Conservation (phyloP, 2,797 vertebrate genomes). For the Xenentodon cancila region DNA sequence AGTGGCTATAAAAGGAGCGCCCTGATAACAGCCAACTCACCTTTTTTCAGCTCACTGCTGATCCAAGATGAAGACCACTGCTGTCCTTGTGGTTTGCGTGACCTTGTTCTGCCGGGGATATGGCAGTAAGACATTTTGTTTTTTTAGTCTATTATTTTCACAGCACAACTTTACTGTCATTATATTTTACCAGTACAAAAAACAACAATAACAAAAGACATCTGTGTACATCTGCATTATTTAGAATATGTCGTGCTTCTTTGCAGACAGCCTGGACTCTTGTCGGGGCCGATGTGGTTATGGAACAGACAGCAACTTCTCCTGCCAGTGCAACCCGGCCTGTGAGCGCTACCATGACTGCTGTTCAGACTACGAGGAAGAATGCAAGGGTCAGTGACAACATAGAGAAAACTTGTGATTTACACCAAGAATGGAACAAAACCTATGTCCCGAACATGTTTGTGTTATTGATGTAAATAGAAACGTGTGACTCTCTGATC, state of each 20-base stretch:
- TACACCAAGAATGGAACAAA: not conserved
- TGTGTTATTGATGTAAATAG: not conserved
- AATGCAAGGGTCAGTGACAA: conserved; percentile 61
- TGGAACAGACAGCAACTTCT: conserved; percentile 56
- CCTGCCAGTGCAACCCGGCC: conserved; percentile 74
- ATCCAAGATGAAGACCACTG: conserved; percentile 68
- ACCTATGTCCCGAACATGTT: not conserved
- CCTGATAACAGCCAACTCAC: conserved; percentile 2
- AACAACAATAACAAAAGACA: not conserved
- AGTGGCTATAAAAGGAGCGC: conserved; percentile 64
- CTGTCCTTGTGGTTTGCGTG: conserved; percentile 59
- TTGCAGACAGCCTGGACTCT: conserved; percentile 66
- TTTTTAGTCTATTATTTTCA: not conserved
- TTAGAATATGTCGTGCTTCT: conserved; percentile 9
- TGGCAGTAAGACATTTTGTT: conserved; percentile 70
- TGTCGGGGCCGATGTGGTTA: conserved; percentile 69
- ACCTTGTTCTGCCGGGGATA: conserved; percentile 67
- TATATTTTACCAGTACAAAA: too few species aligned
- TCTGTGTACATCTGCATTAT: not conserved
- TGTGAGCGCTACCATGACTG: conserved; percentile 73
- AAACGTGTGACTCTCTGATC: not conserved
- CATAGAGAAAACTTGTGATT: not conserved
- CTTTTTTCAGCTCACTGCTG: conserved; percentile 30
- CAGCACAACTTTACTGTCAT: not conserved
- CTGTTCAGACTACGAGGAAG: conserved; percentile 65